Conservation (phyloP, 2,888 invertebrate species). For the Andrena chrysosceles region DNA sequence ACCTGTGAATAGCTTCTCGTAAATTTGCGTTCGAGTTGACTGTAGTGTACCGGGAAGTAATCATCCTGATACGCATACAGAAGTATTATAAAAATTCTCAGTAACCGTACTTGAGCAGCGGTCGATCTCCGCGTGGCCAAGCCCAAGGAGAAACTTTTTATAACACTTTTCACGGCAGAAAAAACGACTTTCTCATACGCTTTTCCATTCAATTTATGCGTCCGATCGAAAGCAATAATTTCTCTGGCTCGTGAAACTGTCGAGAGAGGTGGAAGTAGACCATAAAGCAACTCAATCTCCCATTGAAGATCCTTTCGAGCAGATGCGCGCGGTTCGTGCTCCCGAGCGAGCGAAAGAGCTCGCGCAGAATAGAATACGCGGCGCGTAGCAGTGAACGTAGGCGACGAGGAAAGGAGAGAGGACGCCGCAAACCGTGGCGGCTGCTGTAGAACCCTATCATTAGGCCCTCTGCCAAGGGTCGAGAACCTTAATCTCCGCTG, state of each 20-base stretch:
- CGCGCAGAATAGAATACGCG: neutral
- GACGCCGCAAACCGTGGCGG: conserved; percentile 29
- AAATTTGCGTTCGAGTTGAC: no score
- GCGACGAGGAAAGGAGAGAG: neutral
- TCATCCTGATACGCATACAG: no score
- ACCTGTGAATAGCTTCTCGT: no score
- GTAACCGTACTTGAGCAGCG: neutral
- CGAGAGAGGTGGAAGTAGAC: conserved; percentile 45
- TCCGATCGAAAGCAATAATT: conserved; percentile 47
- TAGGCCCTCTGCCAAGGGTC: conserved; percentile 54
- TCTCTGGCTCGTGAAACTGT: conserved; percentile 34
- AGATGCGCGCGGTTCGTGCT: conserved; percentile 19
- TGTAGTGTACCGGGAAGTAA: no score
- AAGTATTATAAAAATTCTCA: no score
- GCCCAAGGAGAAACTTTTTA: conserved; percentile 29
- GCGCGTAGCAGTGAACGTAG: neutral
- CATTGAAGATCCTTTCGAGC: conserved; percentile 22
- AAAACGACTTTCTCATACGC: conserved; percentile 23
- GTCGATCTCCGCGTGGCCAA: neutral
- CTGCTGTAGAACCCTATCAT: conserved; percentile 64
- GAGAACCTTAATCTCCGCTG: conserved; percentile 62
- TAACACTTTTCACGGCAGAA: conserved; percentile 8
- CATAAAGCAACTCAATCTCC: conserved; percentile 53
- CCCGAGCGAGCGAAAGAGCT: conserved; percentile 11
- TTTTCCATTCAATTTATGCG: conserved; percentile 24